These are phyloP conservation scores for Harpegnathos saltator DNA, from an alignment of 1,140 invertebrate genomes.

Conservation along the genomic window DNA sequence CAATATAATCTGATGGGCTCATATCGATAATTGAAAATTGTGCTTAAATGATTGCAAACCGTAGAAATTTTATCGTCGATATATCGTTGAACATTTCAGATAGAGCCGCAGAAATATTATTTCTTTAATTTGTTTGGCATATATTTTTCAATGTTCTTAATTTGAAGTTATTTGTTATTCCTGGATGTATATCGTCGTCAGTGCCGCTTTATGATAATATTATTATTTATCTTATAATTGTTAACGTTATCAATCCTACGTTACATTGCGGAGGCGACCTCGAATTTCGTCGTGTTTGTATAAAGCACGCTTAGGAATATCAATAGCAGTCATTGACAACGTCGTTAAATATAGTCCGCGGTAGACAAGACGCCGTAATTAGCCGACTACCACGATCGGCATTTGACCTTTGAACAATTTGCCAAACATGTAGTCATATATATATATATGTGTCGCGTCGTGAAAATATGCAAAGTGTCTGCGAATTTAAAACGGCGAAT, in stretches of 20 bases:
- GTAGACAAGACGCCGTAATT: slow-evolving; percentile 50
- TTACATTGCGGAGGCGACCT: background rate
- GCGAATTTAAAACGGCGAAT: slow-evolving; percentile 32
- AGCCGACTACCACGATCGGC: slow-evolving; percentile 56
- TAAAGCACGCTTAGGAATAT: slow-evolving; percentile 19
- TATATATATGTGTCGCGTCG: slow-evolving; percentile 9
- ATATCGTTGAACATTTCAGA: too few species aligned
- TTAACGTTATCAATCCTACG: background rate
- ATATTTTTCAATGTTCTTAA: too few species aligned
- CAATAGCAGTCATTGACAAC: slow-evolving; percentile 51
- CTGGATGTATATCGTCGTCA: too few species aligned
- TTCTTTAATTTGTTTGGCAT: too few species aligned
- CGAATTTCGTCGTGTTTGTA: slow-evolving; percentile 13
- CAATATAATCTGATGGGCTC: too few species aligned
- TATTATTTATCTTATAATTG: slow-evolving; percentile 3
- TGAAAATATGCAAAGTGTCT: slow-evolving; percentile 45
- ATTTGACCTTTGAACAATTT: slow-evolving; percentile 64
- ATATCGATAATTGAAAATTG: too few species aligned
- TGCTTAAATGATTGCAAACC: too few species aligned
- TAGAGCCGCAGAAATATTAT: too few species aligned
- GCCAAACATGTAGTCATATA: slow-evolving; percentile 46
- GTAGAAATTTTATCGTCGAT: too few species aligned
- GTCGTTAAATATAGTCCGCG: slow-evolving; percentile 53
- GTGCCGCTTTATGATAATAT: background rate
- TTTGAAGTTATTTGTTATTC: too few species aligned